These are phyloP conservation scores for Eucriotettix oculatus DNA, from an alignment of 2,888 invertebrate species.

Conservation along the genomic window DNA sequence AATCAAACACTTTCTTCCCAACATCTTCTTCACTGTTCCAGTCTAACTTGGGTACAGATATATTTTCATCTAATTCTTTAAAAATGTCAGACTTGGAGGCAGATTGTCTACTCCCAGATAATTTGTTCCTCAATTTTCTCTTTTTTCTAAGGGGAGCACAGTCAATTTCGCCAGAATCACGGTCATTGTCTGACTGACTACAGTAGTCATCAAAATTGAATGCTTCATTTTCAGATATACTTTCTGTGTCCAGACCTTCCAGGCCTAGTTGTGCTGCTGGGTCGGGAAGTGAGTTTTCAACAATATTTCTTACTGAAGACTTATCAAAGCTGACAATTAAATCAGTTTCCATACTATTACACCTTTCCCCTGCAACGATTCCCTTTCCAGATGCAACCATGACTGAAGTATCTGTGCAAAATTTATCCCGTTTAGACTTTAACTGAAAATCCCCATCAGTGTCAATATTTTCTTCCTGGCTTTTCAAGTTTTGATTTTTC, in stretches of 20 bases:
- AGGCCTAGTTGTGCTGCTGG: slow-evolving; percentile 25
- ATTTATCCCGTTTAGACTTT: too few species aligned
- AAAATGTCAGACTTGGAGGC: slow-evolving; percentile 13
- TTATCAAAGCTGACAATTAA: slow-evolving; percentile 14
- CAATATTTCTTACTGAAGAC: slow-evolving; percentile 14
- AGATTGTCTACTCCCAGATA: slow-evolving; percentile 9
- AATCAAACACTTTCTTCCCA: slow-evolving; percentile 22
- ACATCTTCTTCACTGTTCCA: slow-evolving; percentile 38
- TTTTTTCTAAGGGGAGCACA: slow-evolving; percentile 7
- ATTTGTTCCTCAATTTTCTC: slow-evolving; percentile 9
- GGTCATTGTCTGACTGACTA: slow-evolving; percentile 3
- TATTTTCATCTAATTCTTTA: not conserved
- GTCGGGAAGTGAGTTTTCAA: slow-evolving; percentile 9
- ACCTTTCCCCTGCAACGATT: slow-evolving; percentile 1
- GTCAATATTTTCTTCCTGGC: too few species aligned
- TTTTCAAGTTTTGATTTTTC: too few species aligned
- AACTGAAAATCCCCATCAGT: not conserved
- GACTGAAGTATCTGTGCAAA: slow-evolving; percentile 10
- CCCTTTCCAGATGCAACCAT: slow-evolving; percentile 11
- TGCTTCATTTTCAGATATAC: slow-evolving; percentile 54
- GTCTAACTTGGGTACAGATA: slow-evolving; percentile 28
- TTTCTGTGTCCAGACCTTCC: slow-evolving; percentile 51
- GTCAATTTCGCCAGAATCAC: slow-evolving; percentile 9
- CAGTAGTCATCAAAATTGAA: slow-evolving; percentile 39
- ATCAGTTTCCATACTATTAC: slow-evolving; percentile 8